phyloP scores from a whole-genome alignment of 2,797 vertebrate species.

The Notolabrus celidotus region DNA sequence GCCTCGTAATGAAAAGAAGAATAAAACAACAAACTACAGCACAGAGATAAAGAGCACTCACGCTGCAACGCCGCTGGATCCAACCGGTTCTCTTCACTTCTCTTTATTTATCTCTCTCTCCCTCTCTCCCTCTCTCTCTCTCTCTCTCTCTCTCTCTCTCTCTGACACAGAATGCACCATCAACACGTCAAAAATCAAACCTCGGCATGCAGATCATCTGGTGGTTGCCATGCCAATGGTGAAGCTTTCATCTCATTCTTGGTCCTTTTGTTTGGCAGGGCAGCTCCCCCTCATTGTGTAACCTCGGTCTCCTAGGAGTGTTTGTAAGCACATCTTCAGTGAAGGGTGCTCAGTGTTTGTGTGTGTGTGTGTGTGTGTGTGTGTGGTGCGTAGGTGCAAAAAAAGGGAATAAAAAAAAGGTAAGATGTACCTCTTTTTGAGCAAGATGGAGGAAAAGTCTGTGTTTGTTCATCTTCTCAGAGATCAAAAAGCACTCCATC shows the following conservation, averaged over 20 bases:
- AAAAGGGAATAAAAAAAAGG: constrained; percentile 1
- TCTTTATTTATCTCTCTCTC: too few species aligned
- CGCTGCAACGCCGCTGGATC: constrained; percentile 50
- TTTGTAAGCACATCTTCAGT: constrained; percentile 39
- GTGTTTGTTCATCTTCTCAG: constrained; percentile 15
- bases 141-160: constrained; percentile 24
- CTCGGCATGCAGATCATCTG: constrained; percentile 45
- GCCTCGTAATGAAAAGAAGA: constrained; percentile 10
- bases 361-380: constrained; percentile 25
- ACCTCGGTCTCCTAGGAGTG: constrained; percentile 36
- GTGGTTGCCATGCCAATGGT: constrained; percentile 75
- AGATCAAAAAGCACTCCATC: constrained; percentile 1
- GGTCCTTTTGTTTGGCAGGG: constrained; percentile 47
- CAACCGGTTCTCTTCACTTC: constrained; percentile 56
- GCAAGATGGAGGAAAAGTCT: neutral
- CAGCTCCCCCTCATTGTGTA: constrained; percentile 33
- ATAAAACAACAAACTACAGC: constrained; percentile 44
- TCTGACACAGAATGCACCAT: constrained; percentile 53
- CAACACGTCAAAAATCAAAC: constrained; percentile 62
- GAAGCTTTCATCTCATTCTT: constrained; percentile 66
- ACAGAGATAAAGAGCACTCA: constrained; percentile 36
- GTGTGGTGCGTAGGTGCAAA: constrained; percentile 22
- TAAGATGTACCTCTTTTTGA: constrained; percentile 9
- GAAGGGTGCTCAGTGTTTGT: constrained; percentile 15
- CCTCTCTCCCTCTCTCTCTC: constrained; percentile 23